phyloP scores from a whole-genome alignment of 1,140 invertebrate genomes.

The Aplysia californica region DNA sequence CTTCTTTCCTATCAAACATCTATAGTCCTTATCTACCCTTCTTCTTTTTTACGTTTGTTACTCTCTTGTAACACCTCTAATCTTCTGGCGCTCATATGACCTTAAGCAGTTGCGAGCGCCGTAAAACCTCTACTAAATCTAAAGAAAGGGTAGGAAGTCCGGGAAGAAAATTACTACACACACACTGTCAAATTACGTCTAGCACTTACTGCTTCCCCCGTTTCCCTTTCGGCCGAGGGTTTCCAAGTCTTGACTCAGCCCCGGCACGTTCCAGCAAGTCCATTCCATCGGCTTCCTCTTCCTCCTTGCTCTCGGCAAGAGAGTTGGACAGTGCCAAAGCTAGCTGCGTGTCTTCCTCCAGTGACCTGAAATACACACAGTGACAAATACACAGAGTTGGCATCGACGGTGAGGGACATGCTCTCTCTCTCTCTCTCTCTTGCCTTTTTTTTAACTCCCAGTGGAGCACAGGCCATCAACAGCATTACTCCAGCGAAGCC shows the following conservation, averaged over 20 bases:
- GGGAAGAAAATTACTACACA: background rate
- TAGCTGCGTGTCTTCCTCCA: slow-evolving; percentile 33
- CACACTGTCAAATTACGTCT: background rate
- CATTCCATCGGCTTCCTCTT: background rate
- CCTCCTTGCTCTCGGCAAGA: background rate
- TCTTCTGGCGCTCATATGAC: too few species aligned
- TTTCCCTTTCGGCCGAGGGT: slow-evolving; percentile 14
- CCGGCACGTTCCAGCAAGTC: background rate
- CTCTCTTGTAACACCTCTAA: too few species aligned
- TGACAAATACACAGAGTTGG: background rate
- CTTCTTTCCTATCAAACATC: too few species aligned
- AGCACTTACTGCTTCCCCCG: background rate
- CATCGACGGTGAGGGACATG: background rate
- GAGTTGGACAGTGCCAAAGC: slow-evolving; percentile 29
- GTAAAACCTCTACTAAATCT: too few species aligned
- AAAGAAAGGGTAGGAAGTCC: background rate
- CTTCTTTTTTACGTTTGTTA: too few species aligned
- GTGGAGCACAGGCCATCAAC: too few species aligned
- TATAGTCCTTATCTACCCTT: too few species aligned
- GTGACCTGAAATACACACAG: background rate
- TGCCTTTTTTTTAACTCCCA: too few species aligned
- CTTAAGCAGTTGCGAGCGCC: too few species aligned
- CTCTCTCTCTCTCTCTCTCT: too few species aligned
- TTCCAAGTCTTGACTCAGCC: background rate
- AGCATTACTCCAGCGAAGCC: too few species aligned